Evolutionary conservation across 23 tunicate species (phyloP).

Genomic region (Trididemnum clinides): DNA sequence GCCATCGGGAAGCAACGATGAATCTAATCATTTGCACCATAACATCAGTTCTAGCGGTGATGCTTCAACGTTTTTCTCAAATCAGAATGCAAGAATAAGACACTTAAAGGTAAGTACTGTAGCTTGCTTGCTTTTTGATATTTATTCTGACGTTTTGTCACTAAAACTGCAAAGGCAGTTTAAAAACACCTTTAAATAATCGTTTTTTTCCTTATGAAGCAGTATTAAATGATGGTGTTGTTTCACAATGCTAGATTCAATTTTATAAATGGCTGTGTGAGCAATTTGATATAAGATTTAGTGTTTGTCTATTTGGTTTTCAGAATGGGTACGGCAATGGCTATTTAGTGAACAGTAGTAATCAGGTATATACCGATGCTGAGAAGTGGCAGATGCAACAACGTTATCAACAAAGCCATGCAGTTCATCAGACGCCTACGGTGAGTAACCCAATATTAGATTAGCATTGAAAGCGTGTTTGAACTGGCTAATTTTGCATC

Average conservation of each 20-base stretch:
- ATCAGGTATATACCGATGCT: slow-evolving; percentile 50
- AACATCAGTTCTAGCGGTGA: slow-evolving; percentile 16
- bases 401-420: background rate
- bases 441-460: background rate
- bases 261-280: no score
- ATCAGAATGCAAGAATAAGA: background rate
- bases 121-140: background rate
- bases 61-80: background rate
- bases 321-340: slow-evolving; percentile 11
- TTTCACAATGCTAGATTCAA: background rate
- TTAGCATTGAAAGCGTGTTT: background rate
- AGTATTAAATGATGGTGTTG: background rate
- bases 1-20: background rate
- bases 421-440: background rate
- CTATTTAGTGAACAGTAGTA: background rate
- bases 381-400: slow-evolving; percentile 76
- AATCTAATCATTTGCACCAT: background rate
- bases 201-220: background rate
- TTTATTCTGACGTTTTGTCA: background rate
- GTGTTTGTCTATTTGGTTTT: background rate
- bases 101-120: background rate
- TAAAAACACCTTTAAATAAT: no score
- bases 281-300: background rate
- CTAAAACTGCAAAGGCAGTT: no score
- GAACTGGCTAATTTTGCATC: no score